Percentiles rank a stretch among this genome's conserved stretches.
Conservation (phyloP, 2,888 invertebrate species). For the Plebejus anna region DNA sequence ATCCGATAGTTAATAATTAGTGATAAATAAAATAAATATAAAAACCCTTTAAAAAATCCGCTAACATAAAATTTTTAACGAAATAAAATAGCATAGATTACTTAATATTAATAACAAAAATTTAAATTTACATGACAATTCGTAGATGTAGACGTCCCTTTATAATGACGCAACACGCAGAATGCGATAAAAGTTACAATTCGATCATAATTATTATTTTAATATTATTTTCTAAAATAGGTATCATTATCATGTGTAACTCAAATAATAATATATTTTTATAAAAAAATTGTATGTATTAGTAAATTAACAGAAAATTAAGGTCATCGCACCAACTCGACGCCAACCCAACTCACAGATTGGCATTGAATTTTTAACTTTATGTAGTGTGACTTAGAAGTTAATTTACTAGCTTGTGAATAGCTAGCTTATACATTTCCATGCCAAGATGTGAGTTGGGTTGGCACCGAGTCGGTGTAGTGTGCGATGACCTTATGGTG, state of each 20-base stretch:
- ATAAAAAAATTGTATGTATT: too few species aligned
- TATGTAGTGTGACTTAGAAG: too few species aligned
- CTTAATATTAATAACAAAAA: neutral
- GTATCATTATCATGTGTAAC: neutral
- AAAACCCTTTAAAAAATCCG: neutral
- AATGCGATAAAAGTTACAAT: neutral
- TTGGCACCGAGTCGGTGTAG: too few species aligned
- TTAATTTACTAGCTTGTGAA: too few species aligned
- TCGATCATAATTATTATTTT: constrained; percentile 16
- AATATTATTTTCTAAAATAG: neutral
- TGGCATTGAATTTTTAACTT: too few species aligned
- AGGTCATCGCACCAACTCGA: too few species aligned
- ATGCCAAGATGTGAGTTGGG: too few species aligned
- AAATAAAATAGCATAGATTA: constrained; percentile 2
- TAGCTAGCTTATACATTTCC: too few species aligned
- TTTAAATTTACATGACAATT: neutral
- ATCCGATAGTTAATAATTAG: too few species aligned
- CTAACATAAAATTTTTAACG: neutral
- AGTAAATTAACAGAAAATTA: too few species aligned
- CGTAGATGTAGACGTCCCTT: constrained; percentile 9
- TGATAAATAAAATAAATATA: constrained; percentile 32
- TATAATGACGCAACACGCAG: neutral
- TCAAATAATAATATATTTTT: neutral
- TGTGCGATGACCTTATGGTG: too few species aligned
- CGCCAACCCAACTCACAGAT: too few species aligned